Conservation (phyloP, 2,113 vertebrate genomes). For the Platichthys flesus region DNA sequence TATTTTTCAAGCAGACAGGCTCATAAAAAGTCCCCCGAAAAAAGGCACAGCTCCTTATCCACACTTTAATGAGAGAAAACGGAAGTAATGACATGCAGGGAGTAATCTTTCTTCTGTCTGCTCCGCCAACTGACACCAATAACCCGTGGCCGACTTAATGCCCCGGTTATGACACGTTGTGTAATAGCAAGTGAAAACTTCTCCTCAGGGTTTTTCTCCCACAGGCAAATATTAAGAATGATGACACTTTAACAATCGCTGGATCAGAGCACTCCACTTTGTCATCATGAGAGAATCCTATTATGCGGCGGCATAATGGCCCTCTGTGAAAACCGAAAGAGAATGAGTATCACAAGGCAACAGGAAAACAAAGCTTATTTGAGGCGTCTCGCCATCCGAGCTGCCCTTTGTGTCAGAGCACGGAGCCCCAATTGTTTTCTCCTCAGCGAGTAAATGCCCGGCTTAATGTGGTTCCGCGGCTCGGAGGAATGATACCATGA, state of each 20-base stretch:
- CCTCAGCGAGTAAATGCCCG: conserved; percentile 59
- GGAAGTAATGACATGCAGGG: conserved; percentile 52
- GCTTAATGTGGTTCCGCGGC: conserved; percentile 58
- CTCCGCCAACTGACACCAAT: conserved; percentile 52
- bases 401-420: conserved; percentile 44
- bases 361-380: conserved; percentile 69
- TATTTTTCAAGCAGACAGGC: conserved; percentile 51
- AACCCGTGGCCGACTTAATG: conserved; percentile 41
- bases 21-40: conserved; percentile 46
- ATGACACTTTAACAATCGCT: conserved; percentile 68
- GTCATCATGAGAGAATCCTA: conserved; percentile 67
- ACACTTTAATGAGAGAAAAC: conserved; percentile 64
- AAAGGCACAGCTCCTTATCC: conserved; percentile 36
- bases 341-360: conserved; percentile 60
- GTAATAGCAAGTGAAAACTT: conserved; percentile 43
- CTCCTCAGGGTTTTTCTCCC: conserved; percentile 40
- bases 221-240: conserved; percentile 63
- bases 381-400: conserved; percentile 50
- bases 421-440: conserved; percentile 71
- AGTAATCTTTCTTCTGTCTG: conserved; percentile 40
- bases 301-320: conserved; percentile 61
- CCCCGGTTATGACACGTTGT: conserved; percentile 34
- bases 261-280: conserved; percentile 57
- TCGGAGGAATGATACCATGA: conserved; percentile 19
- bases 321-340: conserved; percentile 46